These are phyloP conservation scores for Drosophila pectinifera DNA, from an alignment of 1,140 invertebrate species.

Conservation along the genomic window DNA sequence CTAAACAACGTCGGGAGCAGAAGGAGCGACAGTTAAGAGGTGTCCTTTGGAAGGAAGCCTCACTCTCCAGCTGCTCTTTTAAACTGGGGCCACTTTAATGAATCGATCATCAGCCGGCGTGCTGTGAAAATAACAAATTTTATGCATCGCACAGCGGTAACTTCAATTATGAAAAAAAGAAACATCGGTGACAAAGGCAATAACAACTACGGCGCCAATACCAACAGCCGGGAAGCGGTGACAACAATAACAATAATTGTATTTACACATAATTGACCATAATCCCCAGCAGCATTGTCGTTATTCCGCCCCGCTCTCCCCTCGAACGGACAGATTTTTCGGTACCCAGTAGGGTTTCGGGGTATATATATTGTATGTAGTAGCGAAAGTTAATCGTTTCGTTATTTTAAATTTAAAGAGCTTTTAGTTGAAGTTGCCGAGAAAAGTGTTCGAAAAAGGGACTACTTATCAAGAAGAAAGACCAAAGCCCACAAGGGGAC, in stretches of 20 bases:
- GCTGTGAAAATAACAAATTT: conserved; percentile 43
- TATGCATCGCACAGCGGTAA: conserved; percentile 33
- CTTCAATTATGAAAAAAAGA: conserved; percentile 54
- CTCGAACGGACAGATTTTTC: conserved; percentile 30
- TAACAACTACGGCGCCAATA: conserved; percentile 34
- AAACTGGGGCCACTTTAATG: conserved; percentile 16
- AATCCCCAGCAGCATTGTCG: conserved; percentile 64
- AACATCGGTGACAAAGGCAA: conserved; percentile 54
- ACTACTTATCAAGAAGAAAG: too few relatives aligned
- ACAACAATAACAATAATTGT: conserved; percentile 79
- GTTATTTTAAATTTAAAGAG: neutral
- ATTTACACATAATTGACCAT: conserved; percentile 83
- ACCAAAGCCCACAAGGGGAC: too few relatives aligned
- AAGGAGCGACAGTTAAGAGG: conserved; percentile 4
- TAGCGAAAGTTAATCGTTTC: neutral
- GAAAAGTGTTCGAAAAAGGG: too few relatives aligned
- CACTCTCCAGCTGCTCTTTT: conserved; percentile 1
- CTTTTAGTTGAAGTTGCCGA: neutral
- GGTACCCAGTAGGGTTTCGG: neutral
- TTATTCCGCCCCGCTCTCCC: conserved; percentile 8
- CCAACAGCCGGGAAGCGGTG: conserved; percentile 47
- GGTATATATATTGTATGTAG: neutral
- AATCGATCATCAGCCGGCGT: conserved; percentile 22
- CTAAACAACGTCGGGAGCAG: conserved; percentile 32
- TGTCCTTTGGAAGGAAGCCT: neutral